Conservation (phyloP, 2,888 invertebrate species). For the Didymodactylos carnosus region DNA sequence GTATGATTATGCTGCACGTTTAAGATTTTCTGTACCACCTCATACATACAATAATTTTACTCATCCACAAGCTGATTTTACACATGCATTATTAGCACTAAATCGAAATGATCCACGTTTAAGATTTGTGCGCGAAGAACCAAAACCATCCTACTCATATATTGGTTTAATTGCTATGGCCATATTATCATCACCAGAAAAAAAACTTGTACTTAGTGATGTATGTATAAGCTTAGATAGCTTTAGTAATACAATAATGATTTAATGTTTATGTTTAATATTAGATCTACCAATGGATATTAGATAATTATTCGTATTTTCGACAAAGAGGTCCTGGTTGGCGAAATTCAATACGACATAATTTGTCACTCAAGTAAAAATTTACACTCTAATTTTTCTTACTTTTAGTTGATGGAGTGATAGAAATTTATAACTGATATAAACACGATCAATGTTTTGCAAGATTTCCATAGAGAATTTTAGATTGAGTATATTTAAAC, state of each 20-base stretch:
- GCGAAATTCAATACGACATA: constrained; percentile 90
- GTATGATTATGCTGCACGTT: neutral
- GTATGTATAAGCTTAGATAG: no score
- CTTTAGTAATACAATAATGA: no score
- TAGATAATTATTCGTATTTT: constrained; percentile 90
- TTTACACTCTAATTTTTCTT: no score
- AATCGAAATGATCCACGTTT: neutral
- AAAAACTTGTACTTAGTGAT: constrained; percentile 80
- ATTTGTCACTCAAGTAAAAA: no score
- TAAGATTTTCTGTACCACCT: neutral
- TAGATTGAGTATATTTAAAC: no score
- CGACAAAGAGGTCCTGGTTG: constrained; percentile 80
- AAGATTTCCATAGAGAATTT: no score
- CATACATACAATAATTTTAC: neutral
- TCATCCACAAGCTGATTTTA: no score
- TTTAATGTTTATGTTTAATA: no score
- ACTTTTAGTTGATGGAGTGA: no score
- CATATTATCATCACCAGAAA: constrained; percentile 69
- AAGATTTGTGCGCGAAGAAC: neutral
- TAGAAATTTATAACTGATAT: no score
- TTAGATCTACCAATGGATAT: constrained; percentile 87
- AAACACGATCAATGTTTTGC: no score
- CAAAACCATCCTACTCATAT: constrained; percentile 87
- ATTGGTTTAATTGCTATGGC: constrained; percentile 97
- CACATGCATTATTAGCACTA: neutral